phyloP scores from a whole-genome alignment of 2,113 vertebrate genomes.

The Scytalopus superciliaris region DNA sequence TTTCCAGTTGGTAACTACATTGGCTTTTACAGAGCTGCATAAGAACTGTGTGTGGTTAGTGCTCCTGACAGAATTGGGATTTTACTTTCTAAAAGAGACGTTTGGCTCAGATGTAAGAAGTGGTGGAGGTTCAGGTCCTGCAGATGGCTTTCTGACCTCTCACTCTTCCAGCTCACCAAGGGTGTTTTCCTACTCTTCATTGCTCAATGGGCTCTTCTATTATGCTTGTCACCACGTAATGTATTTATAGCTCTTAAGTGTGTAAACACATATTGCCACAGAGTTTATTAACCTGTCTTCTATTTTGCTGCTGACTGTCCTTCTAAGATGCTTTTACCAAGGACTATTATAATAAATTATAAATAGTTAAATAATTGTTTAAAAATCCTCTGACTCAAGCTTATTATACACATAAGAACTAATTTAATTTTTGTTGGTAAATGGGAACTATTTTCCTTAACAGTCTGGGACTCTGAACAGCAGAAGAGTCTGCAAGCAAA shows the following conservation, averaged over 20 bases:
- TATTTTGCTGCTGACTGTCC: not conserved
- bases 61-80: accelerated
- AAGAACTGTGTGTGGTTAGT: accelerated
- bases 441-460: not conserved
- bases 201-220: not conserved
- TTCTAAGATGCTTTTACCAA: not conserved
- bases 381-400: not conserved
- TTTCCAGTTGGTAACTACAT: accelerated
- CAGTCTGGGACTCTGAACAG: not conserved
- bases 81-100: accelerated
- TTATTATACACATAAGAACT: not conserved
- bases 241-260: not conserved
- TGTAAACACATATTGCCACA: accelerated
- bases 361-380: not conserved
- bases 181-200: not conserved
- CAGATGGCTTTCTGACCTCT: not conserved
- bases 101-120: not conserved
- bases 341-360: not conserved
- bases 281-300: not conserved
- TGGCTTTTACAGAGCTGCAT: not conserved
- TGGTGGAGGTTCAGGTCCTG: not conserved
- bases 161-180: not conserved
- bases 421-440: not conserved
- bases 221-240: accelerated
- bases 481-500: not conserved